Evolutionary conservation across 2,797 vertebrate genomes (phyloP).

Genomic region (Cirrhinus molitorella): DNA sequence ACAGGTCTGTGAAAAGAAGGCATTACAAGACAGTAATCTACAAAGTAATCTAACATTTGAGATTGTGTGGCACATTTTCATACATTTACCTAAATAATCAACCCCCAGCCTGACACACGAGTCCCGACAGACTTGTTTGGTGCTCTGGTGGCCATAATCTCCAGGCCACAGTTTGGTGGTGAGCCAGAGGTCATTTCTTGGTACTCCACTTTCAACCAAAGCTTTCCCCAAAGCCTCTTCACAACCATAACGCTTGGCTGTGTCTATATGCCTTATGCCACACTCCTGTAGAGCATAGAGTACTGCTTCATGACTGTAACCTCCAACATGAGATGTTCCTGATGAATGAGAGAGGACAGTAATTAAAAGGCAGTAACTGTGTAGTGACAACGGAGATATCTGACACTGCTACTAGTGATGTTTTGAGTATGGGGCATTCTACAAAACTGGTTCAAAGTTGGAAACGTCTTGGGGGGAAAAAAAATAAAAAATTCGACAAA

Average conservation of each 20-base stretch:
- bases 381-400: neutral
- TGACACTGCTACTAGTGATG: no score
- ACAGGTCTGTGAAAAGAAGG: slow-evolving; percentile 79
- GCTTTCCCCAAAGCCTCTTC: slow-evolving; percentile 76
- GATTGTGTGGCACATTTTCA: no score
- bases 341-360: neutral
- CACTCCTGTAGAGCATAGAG: slow-evolving; percentile 78
- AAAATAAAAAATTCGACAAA: no score
- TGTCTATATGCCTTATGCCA: slow-evolving; percentile 81
- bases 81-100: slow-evolving; percentile 81
- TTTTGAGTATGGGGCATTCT: neutral
- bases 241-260: slow-evolving; percentile 81
- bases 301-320: slow-evolving; percentile 80
- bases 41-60: no score
- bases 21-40: no score
- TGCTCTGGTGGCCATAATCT: slow-evolving; percentile 77
- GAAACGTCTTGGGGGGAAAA: no score
- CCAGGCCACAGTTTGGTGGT: slow-evolving; percentile 83
- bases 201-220: slow-evolving; percentile 74
- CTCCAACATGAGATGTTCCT: slow-evolving; percentile 81
- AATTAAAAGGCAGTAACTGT: neutral
- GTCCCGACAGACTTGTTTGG: slow-evolving; percentile 76
- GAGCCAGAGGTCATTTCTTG: slow-evolving; percentile 79
- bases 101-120: slow-evolving; percentile 78
- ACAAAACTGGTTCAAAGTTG: no score